Base-by-base conservation (phyloP, 2,113 vertebrate species). In the Cyprinodon brontotheroides region DNA sequence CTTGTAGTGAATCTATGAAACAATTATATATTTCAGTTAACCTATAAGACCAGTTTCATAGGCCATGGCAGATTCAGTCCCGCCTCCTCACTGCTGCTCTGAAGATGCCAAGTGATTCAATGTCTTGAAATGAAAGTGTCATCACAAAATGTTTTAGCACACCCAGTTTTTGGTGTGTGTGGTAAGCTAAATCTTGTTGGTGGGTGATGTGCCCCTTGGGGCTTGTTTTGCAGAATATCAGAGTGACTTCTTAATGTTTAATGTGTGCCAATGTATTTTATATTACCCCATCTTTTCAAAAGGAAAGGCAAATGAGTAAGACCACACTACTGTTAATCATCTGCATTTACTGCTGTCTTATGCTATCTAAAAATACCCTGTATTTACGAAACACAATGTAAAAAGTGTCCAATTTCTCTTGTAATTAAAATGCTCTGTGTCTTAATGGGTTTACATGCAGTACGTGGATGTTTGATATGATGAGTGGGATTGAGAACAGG, bases 241-340 rank as follows among this genome's bases (percentile, higher is more conserved):
- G 81, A 93, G 89, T 89, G 84, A 74, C 82, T 89, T 85, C 88
- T 93, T 86, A 92, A 91, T 92, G 83, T 94, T 93, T 91, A 87
- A 94, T 93, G 89, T 82, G 82, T 87, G 91, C 83, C 85, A 83
- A 83, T 91, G 89, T 91, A 89, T 93, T 92, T 93, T 91, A 91
- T 91, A 93, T 92, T 84, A 89, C 80, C 83, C 89, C 81, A 87
- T 90, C 88, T 81, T 91, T 93, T 92, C 88, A 93, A 92, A 94
- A 88, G 87, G 87, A 93, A 92, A 94, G 73, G 86, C 81, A 90
- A 94, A 94, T 91, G 92, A 92, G 86, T 89, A 82, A 71, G 72
- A 75, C 77, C 74, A 64, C 72, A 75, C 76, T 65, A 29, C 80
- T 60, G 57, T 81, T 87, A 78, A 92, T 90, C 83, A 88, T 90